A percentile compares a stretch with the other conserved stretches of the same genome.
Evolutionary conservation across 53 echinoderm and acorn worm species (phyloP).

Genomic region (Pentamera pediparva): DNA sequence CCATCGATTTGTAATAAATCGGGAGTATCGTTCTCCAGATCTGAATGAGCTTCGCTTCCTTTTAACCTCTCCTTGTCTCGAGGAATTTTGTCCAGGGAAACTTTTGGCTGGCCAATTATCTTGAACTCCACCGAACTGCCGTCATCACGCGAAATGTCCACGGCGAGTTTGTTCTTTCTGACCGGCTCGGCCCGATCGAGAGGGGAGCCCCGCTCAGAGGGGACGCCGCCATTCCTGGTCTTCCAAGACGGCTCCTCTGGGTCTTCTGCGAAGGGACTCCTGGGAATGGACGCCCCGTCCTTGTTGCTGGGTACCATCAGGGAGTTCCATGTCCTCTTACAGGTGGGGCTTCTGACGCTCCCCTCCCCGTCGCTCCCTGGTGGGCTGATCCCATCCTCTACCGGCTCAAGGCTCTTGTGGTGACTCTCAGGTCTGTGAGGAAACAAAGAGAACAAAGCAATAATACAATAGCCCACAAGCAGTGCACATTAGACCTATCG

Average conservation of each 20-base stretch:
- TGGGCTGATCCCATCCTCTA: slow-evolving; percentile 5
- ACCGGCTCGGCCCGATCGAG: slow-evolving; percentile 65
- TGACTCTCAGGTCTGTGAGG: too few species aligned
- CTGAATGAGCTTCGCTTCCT: slow-evolving; percentile 4
- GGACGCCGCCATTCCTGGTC: slow-evolving; percentile 50
- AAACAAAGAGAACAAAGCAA: too few species aligned
- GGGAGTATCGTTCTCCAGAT: neutral
- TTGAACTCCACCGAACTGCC: neutral
- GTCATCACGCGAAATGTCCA: slow-evolving; percentile 18
- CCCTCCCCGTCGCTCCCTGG: neutral
- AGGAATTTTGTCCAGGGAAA: slow-evolving; percentile 1
- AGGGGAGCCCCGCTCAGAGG: slow-evolving; percentile 67
- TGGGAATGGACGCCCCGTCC: slow-evolving; percentile 73
- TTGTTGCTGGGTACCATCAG: slow-evolving; percentile 73
- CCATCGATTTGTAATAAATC: slow-evolving; percentile 14
- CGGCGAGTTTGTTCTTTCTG: slow-evolving; percentile 45
- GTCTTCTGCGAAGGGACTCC: slow-evolving; percentile 66
- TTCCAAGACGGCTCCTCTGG: slow-evolving; percentile 64
- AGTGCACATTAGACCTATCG: too few species aligned
- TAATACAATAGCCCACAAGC: too few species aligned
- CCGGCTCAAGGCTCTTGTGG: slow-evolving; percentile 88
- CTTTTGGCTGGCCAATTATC: neutral
- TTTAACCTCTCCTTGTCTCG: too few species aligned
- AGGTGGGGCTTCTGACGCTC: slow-evolving; percentile 61
- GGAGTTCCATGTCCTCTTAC: slow-evolving; percentile 68